These are phyloP conservation scores for Drosophila longiperda DNA, from an alignment of 2,888 invertebrate genomes.

Conservation along the genomic window DNA sequence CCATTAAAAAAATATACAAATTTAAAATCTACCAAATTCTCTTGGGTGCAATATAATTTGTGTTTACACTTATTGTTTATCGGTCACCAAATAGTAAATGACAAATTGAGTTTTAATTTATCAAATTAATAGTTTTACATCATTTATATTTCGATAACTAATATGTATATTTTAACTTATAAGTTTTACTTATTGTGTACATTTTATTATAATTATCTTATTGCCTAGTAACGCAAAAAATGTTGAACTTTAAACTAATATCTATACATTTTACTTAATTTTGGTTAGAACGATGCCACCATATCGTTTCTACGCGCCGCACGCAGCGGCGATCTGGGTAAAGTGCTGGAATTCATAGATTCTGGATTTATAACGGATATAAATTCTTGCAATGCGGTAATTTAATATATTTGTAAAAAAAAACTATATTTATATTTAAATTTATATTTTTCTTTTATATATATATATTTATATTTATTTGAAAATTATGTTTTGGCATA, in stretches of 20 bases:
- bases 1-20: not conserved
- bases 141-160: not conserved
- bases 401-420: conserved; percentile 67
- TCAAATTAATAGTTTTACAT: not conserved
- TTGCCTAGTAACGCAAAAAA: not conserved
- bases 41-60: not conserved
- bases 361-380: conserved; percentile 95
- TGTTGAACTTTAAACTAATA: not conserved
- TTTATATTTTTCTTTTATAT: not conserved
- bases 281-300: conserved; percentile 91
- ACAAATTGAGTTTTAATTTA: not conserved
- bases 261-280: not conserved
- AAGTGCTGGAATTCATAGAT: conserved; percentile 96
- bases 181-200: not conserved
- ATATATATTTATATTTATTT: not conserved
- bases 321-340: conserved; percentile 97
- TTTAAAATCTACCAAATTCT: not conserved
- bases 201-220: not conserved
- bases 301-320: conserved; percentile 99
- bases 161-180: not conserved
- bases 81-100: not conserved
- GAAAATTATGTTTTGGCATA: not conserved
- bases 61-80: not conserved
- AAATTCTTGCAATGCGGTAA: conserved; percentile 98
- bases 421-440: not conserved